Evolutionary conservation across 2,888 invertebrate species (phyloP), one percentile per base, ranked within the genome.

Genomic region (Myopa tessellatipennis): DNA sequence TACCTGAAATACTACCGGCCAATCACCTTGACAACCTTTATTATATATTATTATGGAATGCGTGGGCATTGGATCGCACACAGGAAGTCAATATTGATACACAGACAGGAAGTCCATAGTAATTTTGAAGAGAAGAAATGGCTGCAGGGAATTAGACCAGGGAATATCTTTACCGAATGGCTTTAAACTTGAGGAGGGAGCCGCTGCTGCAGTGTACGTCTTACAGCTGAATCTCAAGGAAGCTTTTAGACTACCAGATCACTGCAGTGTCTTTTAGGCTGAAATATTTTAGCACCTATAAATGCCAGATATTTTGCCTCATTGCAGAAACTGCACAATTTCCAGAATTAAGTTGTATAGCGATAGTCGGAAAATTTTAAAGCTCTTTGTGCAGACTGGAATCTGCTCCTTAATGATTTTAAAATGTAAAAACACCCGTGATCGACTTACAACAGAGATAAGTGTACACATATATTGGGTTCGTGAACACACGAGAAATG

Each of bases 141-240:
- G 58, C 58, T 58, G 58, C 7, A n/a, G 58, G 58, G 58, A 5
- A 58, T 16, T 5, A 58, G 58, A 4, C 58, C n/a, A 7, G n/a
- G 58, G 16, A 58, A 58, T 58, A 12, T 58, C 16, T 58, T 58
- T 5, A 58, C 58, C 16, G 58, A n/a, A 58, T n/a, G 58, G 12
- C 58, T 58, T 16, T 16, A 58, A 58, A 58, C 58, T 58, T 4
- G 16, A 16, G 58, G 58, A 58, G 5, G 58, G 58, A 5, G 58
- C 16, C 10, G 12, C 10, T 58, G 58, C 58, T 58, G 58, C n/a
- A n/a, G 16, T 58, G 58, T 58, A 58, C 58, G 7, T 5, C n/a
- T 58, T 16, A 58, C 10, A 58, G 58, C n/a, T 61, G 61, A 61
- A 61, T 61, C 26, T 61, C 26, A 61, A 8, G 18, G 61, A 61